These are phyloP conservation scores for Asobara japonica DNA, from an alignment of 1,140 invertebrate species.

Conservation along the genomic window DNA sequence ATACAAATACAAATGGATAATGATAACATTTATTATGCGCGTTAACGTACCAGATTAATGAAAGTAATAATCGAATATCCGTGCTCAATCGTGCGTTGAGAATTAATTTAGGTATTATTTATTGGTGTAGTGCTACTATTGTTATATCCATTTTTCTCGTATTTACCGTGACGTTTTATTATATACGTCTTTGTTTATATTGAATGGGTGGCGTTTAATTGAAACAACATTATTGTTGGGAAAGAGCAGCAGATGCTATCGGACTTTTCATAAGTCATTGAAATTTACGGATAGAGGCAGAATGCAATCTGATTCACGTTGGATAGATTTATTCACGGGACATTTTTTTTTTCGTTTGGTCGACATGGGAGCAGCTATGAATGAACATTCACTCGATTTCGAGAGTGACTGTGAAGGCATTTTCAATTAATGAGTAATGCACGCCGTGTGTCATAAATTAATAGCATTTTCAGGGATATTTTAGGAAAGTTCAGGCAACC, in stretches of 20 bases:
- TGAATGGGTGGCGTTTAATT: conserved; percentile 5
- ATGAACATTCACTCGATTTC: neutral
- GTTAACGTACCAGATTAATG: conserved; percentile 18
- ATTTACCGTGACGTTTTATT: neutral
- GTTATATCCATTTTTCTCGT: neutral
- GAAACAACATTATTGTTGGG: conserved; percentile 9
- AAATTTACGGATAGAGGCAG: neutral
- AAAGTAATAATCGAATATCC: neutral
- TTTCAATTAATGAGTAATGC: neutral
- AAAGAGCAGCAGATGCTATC: conserved; percentile 1
- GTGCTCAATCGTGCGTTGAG: conserved; percentile 15
- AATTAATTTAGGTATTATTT: conserved; percentile 17
- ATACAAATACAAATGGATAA: conserved; percentile 2
- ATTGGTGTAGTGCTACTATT: neutral
- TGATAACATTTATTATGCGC: conserved; percentile 13
- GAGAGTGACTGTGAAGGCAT: neutral
- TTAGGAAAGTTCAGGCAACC: neutral
- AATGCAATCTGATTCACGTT: neutral
- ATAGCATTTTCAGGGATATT: neutral
- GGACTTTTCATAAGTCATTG: neutral
- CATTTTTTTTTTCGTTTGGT: conserved; percentile 5
- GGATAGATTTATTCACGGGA: neutral
- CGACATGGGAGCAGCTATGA: neutral
- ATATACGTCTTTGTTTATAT: neutral
- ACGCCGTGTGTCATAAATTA: neutral